Evolutionary conservation across 2,797 vertebrate genomes (phyloP).

Genomic region (Xyrichtys novacula): DNA sequence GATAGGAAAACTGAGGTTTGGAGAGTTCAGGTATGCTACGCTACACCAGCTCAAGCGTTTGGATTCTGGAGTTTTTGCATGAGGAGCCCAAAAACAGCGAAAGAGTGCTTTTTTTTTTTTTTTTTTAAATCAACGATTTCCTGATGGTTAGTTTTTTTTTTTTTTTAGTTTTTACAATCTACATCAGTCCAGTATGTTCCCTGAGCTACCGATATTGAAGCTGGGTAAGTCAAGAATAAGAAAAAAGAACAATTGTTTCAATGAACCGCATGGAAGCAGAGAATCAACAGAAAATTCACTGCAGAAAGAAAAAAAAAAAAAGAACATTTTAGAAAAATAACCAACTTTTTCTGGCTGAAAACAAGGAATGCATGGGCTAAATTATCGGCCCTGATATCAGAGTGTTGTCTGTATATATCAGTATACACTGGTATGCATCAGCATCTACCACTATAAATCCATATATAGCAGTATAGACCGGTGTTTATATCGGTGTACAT

Average conservation of each 20-base stretch:
- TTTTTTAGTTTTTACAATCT: constrained; percentile 64
- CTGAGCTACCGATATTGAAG: constrained; percentile 75
- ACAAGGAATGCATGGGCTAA: background rate
- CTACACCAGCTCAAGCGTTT: constrained; percentile 44
- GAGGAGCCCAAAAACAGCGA: constrained; percentile 5
- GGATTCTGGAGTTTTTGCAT: constrained; percentile 26
- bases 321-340: background rate
- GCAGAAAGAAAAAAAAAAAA: too few relatives aligned
- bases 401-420: background rate
- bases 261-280: background rate
- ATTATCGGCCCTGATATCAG: background rate
- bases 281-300: background rate
- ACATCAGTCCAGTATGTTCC: constrained; percentile 76
- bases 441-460: too few relatives aligned
- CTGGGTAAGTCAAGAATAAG: constrained; percentile 26
- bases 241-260: background rate
- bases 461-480: too few relatives aligned
- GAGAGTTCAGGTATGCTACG: constrained; percentile 58
- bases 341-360: background rate
- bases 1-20: constrained; percentile 65
- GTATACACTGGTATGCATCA: background rate
- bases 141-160: constrained; percentile 38
- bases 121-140: constrained; percentile 31
- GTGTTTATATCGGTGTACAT: background rate
- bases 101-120: background rate